Conservation (phyloP, 2,888 invertebrate genomes). For the Orchestes rusci region DNA sequence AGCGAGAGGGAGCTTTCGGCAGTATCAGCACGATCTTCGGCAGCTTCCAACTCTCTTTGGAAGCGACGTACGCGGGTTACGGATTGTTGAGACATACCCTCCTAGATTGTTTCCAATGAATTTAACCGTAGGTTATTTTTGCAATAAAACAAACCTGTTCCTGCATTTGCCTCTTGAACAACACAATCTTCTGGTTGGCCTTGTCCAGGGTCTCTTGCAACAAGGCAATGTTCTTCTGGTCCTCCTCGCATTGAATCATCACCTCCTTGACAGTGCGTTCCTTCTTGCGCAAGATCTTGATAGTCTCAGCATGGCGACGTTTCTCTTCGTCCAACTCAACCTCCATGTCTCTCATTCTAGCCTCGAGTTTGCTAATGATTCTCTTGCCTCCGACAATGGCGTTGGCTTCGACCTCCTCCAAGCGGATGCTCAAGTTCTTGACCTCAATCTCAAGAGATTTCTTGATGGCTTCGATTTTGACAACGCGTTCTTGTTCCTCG, state of each 20-base stretch:
- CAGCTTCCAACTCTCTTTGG: slow-evolving; percentile 96
- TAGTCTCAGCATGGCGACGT: slow-evolving; percentile 93
- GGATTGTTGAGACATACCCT: slow-evolving; percentile 86
- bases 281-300: slow-evolving; percentile 97
- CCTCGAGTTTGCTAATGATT: slow-evolving; percentile 96
- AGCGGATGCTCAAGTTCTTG: slow-evolving; percentile 85
- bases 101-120: slow-evolving; percentile 47
- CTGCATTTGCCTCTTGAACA: slow-evolving; percentile 92
- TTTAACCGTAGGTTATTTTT: not conserved
- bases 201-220: slow-evolving; percentile 89
- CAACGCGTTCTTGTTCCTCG: slow-evolving; percentile 93
- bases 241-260: slow-evolving; percentile 91
- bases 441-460: slow-evolving; percentile 97
- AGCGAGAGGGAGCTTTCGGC: slow-evolving; percentile 91
- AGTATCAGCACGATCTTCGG: slow-evolving; percentile 92
- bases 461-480: slow-evolving; percentile 96
- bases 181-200: slow-evolving; percentile 75
- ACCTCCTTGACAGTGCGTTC: slow-evolving; percentile 95
- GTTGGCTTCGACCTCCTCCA: slow-evolving; percentile 95
- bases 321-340: slow-evolving; percentile 94
- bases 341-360: slow-evolving; percentile 90
- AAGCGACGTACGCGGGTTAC: slow-evolving; percentile 94
- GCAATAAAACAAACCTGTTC: slow-evolving; percentile 73
- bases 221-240: slow-evolving; percentile 89
- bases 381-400: slow-evolving; percentile 95